phyloP scores from a whole-genome alignment of 2,888 invertebrate species.

The Tachina fera region DNA sequence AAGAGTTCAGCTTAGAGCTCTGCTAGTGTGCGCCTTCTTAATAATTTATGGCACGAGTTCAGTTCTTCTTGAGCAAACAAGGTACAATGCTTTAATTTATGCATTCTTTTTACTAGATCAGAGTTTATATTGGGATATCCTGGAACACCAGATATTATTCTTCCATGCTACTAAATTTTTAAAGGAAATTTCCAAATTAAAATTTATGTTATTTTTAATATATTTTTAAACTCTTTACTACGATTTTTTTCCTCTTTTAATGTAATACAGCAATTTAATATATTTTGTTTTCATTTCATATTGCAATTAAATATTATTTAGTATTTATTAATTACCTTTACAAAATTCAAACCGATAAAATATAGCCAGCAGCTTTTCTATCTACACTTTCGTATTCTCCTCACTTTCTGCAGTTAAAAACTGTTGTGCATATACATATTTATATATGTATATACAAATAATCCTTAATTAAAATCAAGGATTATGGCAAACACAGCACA shows the following conservation, averaged over 20 bases:
- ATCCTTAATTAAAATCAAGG: conserved; percentile 72
- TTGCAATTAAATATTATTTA: conserved; percentile 5
- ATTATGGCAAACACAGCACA: conserved; percentile 61
- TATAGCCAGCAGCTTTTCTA: conserved; percentile 37
- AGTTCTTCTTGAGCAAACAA: too few species aligned
- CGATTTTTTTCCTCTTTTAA: not conserved
- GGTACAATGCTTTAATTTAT: too few species aligned
- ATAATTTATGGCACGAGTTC: too few species aligned
- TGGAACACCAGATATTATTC: too few species aligned
- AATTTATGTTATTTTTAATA: too few species aligned
- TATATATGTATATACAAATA: conserved; percentile 31
- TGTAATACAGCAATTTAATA: not conserved
- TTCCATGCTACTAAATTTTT: too few species aligned
- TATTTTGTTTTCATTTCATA: not conserved
- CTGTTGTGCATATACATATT: not conserved
- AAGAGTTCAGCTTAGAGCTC: too few species aligned
- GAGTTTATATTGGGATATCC: too few species aligned
- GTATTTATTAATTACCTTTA: conserved; percentile 49
- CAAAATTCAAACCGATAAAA: conserved; percentile 27
- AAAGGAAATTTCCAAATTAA: too few species aligned
- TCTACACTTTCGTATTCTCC: not conserved
- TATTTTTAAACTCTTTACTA: not conserved
- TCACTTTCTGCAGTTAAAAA: not conserved
- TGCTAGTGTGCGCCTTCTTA: too few species aligned
- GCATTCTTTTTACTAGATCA: too few species aligned